Evolutionary conservation across 2,113 vertebrate species (phyloP).

Genomic region (Bambusicola thoracicus): DNA sequence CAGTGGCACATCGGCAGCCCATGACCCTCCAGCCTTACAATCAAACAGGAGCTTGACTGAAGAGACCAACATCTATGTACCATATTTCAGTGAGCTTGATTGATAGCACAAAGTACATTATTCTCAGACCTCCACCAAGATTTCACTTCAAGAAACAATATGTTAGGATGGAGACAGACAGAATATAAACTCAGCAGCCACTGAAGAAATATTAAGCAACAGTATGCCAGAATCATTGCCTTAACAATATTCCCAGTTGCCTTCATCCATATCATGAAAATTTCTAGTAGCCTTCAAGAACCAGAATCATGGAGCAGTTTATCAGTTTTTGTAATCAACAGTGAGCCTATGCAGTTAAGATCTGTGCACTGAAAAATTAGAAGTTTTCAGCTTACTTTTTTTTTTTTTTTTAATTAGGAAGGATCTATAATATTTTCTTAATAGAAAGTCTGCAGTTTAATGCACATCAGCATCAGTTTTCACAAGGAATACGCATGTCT

Average conservation of each 20-base stretch:
- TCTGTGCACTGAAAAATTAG: neutral
- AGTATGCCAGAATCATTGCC: neutral
- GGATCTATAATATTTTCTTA: neutral
- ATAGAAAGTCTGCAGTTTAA: neutral
- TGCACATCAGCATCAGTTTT: neutral
- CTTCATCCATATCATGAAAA: neutral
- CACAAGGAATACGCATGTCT: neutral
- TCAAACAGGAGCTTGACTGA: neutral
- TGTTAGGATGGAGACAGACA: neutral
- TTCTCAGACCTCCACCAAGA: neutral
- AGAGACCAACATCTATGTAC: neutral
- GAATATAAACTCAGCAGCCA: neutral
- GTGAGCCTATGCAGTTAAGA: neutral
- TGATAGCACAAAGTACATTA: neutral
- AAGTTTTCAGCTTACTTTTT: neutral
- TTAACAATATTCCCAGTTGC: accelerated
- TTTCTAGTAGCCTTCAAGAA: neutral
- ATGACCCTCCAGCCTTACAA: neutral
- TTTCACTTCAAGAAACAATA: neutral
- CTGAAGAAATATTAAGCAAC: neutral
- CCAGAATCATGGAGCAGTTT: neutral
- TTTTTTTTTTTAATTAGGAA: neutral
- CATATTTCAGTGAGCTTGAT: neutral
- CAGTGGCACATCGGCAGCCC: neutral
- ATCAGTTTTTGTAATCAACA: neutral